Percentiles rank a stretch among this genome's conserved stretches.
Conservation (phyloP, 2,888 invertebrate genomes). For the Operophtera brumata region DNA sequence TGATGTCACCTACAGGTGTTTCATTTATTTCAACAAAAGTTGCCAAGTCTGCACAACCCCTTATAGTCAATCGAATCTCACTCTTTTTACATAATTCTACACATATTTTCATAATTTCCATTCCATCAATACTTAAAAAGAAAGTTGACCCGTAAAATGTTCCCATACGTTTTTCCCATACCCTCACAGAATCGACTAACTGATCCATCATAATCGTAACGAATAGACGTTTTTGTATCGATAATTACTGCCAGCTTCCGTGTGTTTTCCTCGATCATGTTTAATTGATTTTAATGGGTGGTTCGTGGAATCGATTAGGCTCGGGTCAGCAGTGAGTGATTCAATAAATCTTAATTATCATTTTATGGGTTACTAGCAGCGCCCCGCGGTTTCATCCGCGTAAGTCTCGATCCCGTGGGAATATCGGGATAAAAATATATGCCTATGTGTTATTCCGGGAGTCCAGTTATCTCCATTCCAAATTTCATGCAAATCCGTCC, state of each 20-base stretch:
- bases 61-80: too few relatives aligned
- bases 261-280: constrained; percentile 60
- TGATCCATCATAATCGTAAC: constrained; percentile 61
- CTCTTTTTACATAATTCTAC: neutral
- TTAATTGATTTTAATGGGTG: constrained; percentile 60
- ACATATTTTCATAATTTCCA: constrained; percentile 6
- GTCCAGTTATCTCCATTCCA: too few relatives aligned
- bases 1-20: too few relatives aligned
- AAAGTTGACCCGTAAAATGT: constrained; percentile 64
- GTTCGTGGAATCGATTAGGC: constrained; percentile 62
- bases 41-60: too few relatives aligned
- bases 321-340: constrained; percentile 48
- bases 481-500: too few relatives aligned
- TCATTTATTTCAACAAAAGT: too few relatives aligned
- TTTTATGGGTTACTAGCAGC: constrained; percentile 5
- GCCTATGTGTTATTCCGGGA: too few relatives aligned
- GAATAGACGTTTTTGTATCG: constrained; percentile 53
- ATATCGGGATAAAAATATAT: too few relatives aligned
- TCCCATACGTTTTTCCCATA: constrained; percentile 65
- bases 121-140: constrained; percentile 43
- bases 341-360: constrained; percentile 31
- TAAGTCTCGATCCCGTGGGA: too few relatives aligned
- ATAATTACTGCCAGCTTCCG: constrained; percentile 67
- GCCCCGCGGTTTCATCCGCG: too few relatives aligned
- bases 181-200: constrained; percentile 54